A percentile compares a stretch with the other conserved stretches of the same genome.
phyloP scores from a whole-genome alignment of 2,888 invertebrate species.

The Selenia dentaria region DNA sequence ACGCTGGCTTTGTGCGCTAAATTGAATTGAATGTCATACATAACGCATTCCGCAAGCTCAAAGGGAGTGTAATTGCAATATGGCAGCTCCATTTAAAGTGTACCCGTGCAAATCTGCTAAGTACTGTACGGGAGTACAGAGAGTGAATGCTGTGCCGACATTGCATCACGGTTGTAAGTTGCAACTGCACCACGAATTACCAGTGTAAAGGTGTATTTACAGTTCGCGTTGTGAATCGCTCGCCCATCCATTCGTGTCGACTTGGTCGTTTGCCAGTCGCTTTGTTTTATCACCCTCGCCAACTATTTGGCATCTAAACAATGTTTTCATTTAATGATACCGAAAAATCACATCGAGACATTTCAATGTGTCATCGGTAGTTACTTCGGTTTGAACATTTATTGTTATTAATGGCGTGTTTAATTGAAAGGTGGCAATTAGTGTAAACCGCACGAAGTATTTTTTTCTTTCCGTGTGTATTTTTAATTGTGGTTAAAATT shows the following conservation, averaged over 20 bases:
- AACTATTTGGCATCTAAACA: constrained; percentile 80
- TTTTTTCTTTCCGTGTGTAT: background rate
- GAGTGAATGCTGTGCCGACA: background rate
- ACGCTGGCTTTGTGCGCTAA: constrained; percentile 74
- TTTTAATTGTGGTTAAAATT: too few species aligned
- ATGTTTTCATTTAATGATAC: constrained; percentile 79
- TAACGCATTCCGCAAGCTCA: constrained; percentile 75
- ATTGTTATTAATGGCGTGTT: constrained; percentile 26
- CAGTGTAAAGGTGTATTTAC: constrained; percentile 37
- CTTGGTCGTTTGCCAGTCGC: constrained; percentile 78
- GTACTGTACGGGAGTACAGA: constrained; percentile 35
- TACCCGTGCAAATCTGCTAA: constrained; percentile 75
- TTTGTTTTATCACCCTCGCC: constrained; percentile 75
- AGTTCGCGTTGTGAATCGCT: constrained; percentile 63
- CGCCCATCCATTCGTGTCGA: constrained; percentile 73
- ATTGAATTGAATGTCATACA: constrained; percentile 81
- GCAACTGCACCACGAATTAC: constrained; percentile 32
- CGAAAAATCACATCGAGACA: constrained; percentile 70
- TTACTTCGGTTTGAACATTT: constrained; percentile 15
- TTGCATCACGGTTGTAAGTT: constrained; percentile 1
- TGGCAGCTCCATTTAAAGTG: constrained; percentile 79
- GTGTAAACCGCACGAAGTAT: background rate
- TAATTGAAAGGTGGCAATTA: constrained; percentile 22
- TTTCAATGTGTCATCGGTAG: constrained; percentile 64
- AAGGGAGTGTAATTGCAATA: constrained; percentile 81